Conservation (phyloP, 1,140 invertebrate genomes). For the Theocolax elegans region DNA sequence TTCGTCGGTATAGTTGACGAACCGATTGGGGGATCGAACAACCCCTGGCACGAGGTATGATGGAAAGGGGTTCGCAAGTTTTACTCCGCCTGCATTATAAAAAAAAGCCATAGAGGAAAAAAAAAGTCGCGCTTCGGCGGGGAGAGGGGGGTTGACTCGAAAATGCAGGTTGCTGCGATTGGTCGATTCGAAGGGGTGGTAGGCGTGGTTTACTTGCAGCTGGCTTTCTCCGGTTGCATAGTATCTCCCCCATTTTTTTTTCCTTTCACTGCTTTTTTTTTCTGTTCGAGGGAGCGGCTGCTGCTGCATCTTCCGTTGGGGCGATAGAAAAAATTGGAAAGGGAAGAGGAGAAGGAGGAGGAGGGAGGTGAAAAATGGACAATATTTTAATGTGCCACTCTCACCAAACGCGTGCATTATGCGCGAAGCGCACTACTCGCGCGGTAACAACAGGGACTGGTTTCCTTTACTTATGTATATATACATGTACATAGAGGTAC, state of each 20-base stretch:
- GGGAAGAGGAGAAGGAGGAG: not conserved
- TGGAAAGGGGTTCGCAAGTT: slow-evolving; percentile 34
- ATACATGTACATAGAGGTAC: too few relatives aligned
- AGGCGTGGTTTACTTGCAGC: slow-evolving; percentile 57
- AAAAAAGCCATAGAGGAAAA: slow-evolving; percentile 32
- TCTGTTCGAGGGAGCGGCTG: too few relatives aligned
- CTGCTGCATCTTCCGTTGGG: too few relatives aligned
- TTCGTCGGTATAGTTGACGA: too few relatives aligned
- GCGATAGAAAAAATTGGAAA: slow-evolving; percentile 26
- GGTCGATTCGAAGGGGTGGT: slow-evolving; percentile 58
- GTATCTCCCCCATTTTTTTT: not conserved
- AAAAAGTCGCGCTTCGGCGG: too few relatives aligned
- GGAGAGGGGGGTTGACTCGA: slow-evolving; percentile 58
- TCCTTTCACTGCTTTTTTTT: not conserved
- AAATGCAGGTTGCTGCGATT: slow-evolving; percentile 63
- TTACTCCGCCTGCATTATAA: slow-evolving; percentile 56
- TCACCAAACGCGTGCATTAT: not conserved
- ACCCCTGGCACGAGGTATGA: too few relatives aligned
- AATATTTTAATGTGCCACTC: slow-evolving; percentile 25
- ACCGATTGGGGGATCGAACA: too few relatives aligned
- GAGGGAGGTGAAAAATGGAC: slow-evolving; percentile 12
- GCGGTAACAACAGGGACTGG: too few relatives aligned
- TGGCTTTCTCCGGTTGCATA: slow-evolving; percentile 44
- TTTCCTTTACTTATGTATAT: not conserved
- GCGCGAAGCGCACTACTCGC: not conserved